Evolutionary conservation across 1,140 invertebrate genomes (phyloP).

Genomic region (Pantala flavescens): DNA sequence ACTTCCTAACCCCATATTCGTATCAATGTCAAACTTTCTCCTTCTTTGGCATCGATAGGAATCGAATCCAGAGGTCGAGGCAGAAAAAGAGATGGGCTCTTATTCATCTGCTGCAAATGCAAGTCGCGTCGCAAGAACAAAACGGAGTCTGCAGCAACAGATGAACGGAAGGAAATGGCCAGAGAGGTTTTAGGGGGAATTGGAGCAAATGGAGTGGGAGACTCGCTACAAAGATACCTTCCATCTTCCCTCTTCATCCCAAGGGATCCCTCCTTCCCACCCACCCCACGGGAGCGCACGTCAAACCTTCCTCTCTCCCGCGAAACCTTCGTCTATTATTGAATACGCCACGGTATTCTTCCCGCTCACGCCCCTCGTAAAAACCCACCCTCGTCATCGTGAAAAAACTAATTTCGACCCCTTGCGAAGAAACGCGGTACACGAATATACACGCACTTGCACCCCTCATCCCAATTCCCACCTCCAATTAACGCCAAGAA

Average conservation of each 20-base stretch:
- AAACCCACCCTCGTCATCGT: too few species aligned
- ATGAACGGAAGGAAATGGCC: too few species aligned
- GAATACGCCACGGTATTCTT: slow-evolving; percentile 1
- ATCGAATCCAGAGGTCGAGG: too few species aligned
- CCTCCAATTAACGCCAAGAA: not conserved
- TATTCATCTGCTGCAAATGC: too few species aligned
- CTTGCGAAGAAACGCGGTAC: not conserved
- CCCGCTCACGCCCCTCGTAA: not conserved
- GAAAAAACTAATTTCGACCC: not conserved
- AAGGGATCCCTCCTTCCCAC: not conserved
- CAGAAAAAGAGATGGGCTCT: too few species aligned
- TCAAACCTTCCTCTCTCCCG: not conserved
- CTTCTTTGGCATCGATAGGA: too few species aligned
- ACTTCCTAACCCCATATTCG: too few species aligned
- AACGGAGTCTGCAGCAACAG: too few species aligned
- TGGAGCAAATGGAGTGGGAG: too few species aligned
- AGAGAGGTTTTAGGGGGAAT: too few species aligned
- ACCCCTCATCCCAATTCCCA: not conserved
- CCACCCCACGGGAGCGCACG: not conserved
- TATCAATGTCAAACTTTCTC: too few species aligned
- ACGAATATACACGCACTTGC: not conserved
- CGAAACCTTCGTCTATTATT: not conserved
- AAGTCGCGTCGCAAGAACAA: too few species aligned
- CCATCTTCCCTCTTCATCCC: not conserved
- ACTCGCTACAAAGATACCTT: not conserved